A percentile compares a stretch with the other conserved stretches of the same genome.
phyloP scores from a whole-genome alignment of 2,113 vertebrate genomes.

The Colius striatus region DNA sequence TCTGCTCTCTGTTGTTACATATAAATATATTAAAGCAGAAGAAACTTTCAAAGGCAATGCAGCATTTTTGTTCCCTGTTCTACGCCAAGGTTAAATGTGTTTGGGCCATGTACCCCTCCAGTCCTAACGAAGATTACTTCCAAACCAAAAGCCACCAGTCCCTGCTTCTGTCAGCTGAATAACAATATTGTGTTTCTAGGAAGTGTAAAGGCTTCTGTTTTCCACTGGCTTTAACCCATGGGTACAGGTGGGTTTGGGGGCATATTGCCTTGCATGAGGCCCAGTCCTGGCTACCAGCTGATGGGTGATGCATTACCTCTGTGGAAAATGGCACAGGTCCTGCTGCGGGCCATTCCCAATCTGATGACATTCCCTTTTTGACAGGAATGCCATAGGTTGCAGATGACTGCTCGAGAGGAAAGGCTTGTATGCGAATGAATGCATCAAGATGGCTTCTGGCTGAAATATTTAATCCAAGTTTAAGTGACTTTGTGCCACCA shows the following conservation, averaged over 20 bases:
- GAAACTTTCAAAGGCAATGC: neutral
- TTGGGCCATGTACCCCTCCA: neutral
- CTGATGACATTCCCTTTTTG: neutral
- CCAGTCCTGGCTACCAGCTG: neutral
- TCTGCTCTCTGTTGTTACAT: neutral
- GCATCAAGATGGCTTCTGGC: constrained; percentile 21
- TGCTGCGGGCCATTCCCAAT: neutral
- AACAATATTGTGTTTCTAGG: neutral
- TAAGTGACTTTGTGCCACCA: constrained; percentile 39
- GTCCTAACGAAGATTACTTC: neutral
- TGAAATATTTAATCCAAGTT: constrained; percentile 48
- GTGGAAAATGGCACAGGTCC: neutral
- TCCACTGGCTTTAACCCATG: neutral
- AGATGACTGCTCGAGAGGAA: constrained; percentile 28
- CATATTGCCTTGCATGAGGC: neutral
- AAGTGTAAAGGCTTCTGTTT: neutral
- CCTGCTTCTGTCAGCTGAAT: neutral
- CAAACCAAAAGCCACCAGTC: neutral
- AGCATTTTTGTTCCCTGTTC: neutral
- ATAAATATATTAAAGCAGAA: neutral
- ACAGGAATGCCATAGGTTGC: neutral
- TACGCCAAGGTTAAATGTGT: neutral
- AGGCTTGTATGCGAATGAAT: neutral
- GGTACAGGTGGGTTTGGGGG: neutral
- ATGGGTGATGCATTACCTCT: neutral